Evolutionary conservation across 2,888 invertebrate genomes (phyloP).

Genomic region (Hyalella azteca): DNA sequence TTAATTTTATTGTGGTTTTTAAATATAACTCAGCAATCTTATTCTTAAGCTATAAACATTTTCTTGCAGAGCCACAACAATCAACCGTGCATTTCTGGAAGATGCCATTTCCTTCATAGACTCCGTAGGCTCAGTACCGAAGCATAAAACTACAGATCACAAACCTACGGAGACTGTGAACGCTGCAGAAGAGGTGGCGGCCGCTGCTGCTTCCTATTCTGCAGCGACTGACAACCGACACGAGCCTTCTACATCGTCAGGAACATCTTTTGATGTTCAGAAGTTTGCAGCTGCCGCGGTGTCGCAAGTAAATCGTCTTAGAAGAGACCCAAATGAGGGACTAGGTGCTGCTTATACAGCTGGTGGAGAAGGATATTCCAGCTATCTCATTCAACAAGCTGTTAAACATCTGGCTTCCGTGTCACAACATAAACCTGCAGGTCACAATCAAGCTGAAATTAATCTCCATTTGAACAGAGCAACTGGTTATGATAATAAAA

Average conservation of each 20-base stretch:
- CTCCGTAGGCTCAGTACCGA: not conserved
- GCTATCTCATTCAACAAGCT: not conserved
- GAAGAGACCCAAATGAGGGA: not conserved
- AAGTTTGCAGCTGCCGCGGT: too few species aligned
- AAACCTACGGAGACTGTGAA: not conserved
- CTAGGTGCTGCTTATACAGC: not conserved
- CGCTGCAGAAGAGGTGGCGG: not conserved
- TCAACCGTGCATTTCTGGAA: slow-evolving; percentile 39
- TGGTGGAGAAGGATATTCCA: not conserved
- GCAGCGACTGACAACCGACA: too few species aligned
- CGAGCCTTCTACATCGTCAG: too few species aligned
- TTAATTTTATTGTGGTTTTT: too few species aligned
- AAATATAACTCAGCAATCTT: too few species aligned
- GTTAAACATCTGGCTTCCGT: not conserved
- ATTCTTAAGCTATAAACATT: not conserved
- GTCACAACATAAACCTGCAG: not conserved
- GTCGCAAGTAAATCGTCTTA: too few species aligned
- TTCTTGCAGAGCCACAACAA: slow-evolving; percentile 39
- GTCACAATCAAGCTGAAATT: too few species aligned
- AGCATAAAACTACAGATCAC: not conserved
- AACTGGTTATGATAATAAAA: too few species aligned
- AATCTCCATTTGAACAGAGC: too few species aligned
- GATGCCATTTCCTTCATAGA: slow-evolving; percentile 7
- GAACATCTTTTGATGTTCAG: too few species aligned
- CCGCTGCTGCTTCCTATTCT: not conserved